Percentiles rank a stretch among this genome's conserved stretches.
Evolutionary conservation across 1,140 invertebrate genomes (phyloP).

Genomic region (Trachymyrmex cornetzi): DNA sequence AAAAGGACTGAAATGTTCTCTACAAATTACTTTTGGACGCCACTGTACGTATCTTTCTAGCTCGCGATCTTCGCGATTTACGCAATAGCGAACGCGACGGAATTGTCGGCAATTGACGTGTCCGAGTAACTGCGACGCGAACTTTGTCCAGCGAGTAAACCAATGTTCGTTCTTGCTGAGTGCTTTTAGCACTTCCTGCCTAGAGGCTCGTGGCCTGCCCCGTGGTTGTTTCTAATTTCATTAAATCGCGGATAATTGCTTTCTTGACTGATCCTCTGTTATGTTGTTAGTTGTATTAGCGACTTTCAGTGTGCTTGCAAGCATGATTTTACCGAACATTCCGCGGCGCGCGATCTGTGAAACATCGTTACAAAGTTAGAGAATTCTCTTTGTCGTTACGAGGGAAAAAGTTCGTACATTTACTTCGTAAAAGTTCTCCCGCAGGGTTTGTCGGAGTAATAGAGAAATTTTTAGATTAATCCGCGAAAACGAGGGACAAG

Average conservation of each 20-base stretch:
- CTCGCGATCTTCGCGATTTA: not conserved
- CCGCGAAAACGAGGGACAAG: not conserved
- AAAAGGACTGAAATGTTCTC: no score
- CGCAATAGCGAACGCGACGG: constrained; percentile 56
- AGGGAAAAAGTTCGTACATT: constrained; percentile 9
- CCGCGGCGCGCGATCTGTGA: not conserved
- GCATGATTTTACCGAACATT: constrained; percentile 10
- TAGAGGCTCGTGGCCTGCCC: constrained; percentile 16
- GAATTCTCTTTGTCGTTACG: constrained; percentile 6
- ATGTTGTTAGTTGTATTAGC: constrained; percentile 24
- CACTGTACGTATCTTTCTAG: not conserved
- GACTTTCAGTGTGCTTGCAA: constrained; percentile 14
- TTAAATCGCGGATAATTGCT: constrained; percentile 58
- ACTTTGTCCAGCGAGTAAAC: constrained; percentile 63
- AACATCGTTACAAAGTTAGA: constrained; percentile 39
- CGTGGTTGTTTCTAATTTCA: constrained; percentile 58
- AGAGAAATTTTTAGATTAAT: constrained; percentile 41
- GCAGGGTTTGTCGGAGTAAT: not conserved
- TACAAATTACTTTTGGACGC: no score
- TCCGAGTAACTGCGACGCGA: constrained; percentile 69
- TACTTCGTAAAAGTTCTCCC: not conserved
- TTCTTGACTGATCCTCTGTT: constrained; percentile 46
- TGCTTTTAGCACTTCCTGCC: constrained; percentile 59
- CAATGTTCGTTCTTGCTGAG: not conserved
- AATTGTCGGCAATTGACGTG: constrained; percentile 75